phyloP scores from a whole-genome alignment of 2,797 vertebrate genomes.

The Syngnathus rostellatus region DNA sequence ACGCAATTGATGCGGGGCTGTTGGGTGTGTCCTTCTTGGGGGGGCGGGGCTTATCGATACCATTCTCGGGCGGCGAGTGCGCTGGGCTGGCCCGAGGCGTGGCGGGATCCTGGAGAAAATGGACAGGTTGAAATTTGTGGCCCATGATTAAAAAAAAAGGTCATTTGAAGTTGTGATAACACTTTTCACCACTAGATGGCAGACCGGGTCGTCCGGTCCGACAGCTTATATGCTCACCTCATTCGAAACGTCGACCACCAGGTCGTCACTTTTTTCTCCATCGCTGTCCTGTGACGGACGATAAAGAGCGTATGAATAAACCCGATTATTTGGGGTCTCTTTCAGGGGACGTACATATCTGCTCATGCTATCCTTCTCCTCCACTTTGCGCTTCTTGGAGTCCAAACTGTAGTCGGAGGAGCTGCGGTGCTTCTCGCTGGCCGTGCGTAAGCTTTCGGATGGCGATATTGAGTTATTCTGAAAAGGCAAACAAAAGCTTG shows the following conservation, averaged over 20 bases:
- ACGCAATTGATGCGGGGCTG: conserved; percentile 94
- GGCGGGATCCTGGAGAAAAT: conserved; percentile 80
- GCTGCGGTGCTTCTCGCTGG: conserved; percentile 88
- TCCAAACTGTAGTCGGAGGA: conserved; percentile 87
- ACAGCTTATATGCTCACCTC: conserved; percentile 71
- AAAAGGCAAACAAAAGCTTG: conserved; percentile 32
- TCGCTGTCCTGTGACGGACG: conserved; percentile 85
- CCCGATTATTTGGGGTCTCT: too few relatives aligned
- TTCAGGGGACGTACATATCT: conserved; percentile 78
- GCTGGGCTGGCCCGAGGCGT: conserved; percentile 91
- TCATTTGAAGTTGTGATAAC: neutral
- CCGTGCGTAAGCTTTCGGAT: conserved; percentile 83
- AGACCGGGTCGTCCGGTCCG: neutral
- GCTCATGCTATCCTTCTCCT: conserved; percentile 92
- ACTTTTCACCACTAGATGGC: too few relatives aligned
- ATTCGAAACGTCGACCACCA: conserved; percentile 97
- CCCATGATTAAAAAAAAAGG: too few relatives aligned
- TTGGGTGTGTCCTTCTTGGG: conserved; percentile 96
- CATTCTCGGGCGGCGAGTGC: conserved; percentile 94
- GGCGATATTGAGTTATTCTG: conserved; percentile 94
- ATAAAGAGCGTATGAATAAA: conserved; percentile 16
- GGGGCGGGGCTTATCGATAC: conserved; percentile 91
- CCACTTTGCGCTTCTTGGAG: conserved; percentile 90
- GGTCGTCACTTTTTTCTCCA: conserved; percentile 95
- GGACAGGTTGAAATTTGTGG: too few relatives aligned